phyloP scores from a whole-genome alignment of 2,888 invertebrate genomes.

The Leptogaster cylindrica region DNA sequence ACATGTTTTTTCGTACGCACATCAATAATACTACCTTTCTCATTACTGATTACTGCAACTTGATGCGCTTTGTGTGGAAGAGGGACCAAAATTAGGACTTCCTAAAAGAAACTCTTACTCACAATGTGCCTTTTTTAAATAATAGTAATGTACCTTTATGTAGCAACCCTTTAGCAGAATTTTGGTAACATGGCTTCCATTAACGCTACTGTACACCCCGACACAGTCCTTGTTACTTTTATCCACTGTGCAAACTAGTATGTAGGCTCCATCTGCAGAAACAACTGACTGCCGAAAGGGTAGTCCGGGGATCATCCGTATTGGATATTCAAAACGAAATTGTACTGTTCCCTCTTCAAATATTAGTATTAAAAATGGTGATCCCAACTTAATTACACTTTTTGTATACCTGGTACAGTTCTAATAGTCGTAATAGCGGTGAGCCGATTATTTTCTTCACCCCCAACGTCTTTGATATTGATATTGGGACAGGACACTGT shows the following conservation, averaged over 20 bases:
- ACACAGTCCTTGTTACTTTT: conserved; percentile 82
- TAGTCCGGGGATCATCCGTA: conserved; percentile 72
- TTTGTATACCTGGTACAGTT: conserved; percentile 71
- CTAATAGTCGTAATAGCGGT: conserved; percentile 73
- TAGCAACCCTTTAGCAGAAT: conserved; percentile 64
- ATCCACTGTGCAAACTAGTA: conserved; percentile 82
- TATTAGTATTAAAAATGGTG: not conserved
- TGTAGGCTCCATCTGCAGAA: conserved; percentile 79
- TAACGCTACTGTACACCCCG: conserved; percentile 81
- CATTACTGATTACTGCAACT: conserved; percentile 86
- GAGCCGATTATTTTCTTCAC: conserved; percentile 68
- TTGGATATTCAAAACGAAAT: conserved; percentile 83
- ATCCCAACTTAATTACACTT: not conserved
- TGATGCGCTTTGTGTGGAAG: conserved; percentile 85
- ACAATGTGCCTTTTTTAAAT: not conserved
- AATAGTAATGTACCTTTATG: conserved; percentile 63
- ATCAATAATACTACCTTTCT: conserved; percentile 89
- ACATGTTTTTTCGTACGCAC: conserved; percentile 86
- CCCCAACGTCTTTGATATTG: conserved; percentile 62
- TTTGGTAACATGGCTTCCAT: conserved; percentile 68
- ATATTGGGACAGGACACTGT: conserved; percentile 60
- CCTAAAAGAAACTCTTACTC: conserved; percentile 56
- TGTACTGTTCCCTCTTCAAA: conserved; percentile 74
- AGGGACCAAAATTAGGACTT: conserved; percentile 76
- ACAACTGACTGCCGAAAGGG: conserved; percentile 79